A percentile compares a stretch with the other conserved stretches of the same genome.
Conservation (phyloP, 2,797 vertebrate genomes). For the Myripristis murdjan region DNA sequence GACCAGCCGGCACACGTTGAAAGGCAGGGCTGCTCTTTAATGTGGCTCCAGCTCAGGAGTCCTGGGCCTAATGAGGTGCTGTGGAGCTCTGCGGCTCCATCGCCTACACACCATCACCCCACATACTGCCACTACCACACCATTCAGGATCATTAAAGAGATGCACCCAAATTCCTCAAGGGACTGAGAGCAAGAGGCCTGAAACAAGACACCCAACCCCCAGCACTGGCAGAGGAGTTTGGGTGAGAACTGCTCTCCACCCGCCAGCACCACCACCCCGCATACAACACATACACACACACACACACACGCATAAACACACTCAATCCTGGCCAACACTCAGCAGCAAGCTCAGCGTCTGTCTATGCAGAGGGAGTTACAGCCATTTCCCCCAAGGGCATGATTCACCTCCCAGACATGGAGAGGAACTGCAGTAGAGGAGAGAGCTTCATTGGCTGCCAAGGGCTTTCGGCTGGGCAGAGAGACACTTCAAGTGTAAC, state of each 20-base stretch:
- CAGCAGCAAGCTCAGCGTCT: slow-evolving; percentile 36
- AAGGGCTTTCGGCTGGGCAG: not conserved
- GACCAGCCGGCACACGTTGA: slow-evolving; percentile 92
- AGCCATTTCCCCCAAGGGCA: slow-evolving; percentile 20
- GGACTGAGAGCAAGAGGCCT: slow-evolving; percentile 43
- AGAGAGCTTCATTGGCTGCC: not conserved
- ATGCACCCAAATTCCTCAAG: slow-evolving; percentile 75
- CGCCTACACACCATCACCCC: slow-evolving; percentile 73
- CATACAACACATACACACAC: slow-evolving; percentile 27
- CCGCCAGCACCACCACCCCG: slow-evolving; percentile 44
- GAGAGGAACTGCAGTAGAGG: slow-evolving; percentile 15
- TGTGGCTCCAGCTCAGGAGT: slow-evolving; percentile 92
- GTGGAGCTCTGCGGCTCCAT: slow-evolving; percentile 71
- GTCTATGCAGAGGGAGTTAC: slow-evolving; percentile 30
- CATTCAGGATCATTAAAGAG: slow-evolving; percentile 80
- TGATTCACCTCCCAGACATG: slow-evolving; percentile 31
- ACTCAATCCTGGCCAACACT: slow-evolving; percentile 37
- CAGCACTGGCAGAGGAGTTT: slow-evolving; percentile 56
- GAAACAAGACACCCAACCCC: slow-evolving; percentile 9
- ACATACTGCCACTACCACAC: slow-evolving; percentile 65
- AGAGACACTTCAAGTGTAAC: not conserved
- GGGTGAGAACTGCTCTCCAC: slow-evolving; percentile 48
- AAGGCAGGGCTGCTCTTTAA: slow-evolving; percentile 90
- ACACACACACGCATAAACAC: slow-evolving; percentile 15
- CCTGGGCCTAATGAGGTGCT: slow-evolving; percentile 90